Base-by-base conservation (phyloP, 2,888 invertebrate genomes). In the Beris chalybata region DNA sequence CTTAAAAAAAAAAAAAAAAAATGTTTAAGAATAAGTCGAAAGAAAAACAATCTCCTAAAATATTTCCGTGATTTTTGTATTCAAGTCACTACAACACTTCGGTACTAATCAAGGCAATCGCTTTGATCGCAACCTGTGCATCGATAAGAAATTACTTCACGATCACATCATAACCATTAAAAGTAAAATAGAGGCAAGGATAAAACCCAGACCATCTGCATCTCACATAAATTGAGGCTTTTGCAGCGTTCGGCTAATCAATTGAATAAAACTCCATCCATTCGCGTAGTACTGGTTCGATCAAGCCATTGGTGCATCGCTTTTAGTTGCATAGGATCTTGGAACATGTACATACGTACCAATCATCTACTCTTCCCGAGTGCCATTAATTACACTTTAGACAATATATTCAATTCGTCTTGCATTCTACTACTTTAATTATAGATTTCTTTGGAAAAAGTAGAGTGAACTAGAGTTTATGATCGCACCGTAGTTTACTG, bases 341-440 rank as follows among this genome's bases (percentile, higher is more conserved):
- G 58, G 43, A 52, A 9, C 50, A 31, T 38, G 38, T 7, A 58
- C 57, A 45, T 54, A 58, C 57, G 52, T 54, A 59, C 66, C 59
- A 66, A 66, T 66, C 66, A 66, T 58, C 59, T 31, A 32, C 54
- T 59, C 44, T 66, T 58, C 43, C 45, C 58, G 66, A 59, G 59
- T 59, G 44, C 58, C 66, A 66, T 66, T 66, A 66, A 66, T 66
- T 66, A 66, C 45, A 66, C 52, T 45, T 54, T 66, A 66, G 66
- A 66, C 66, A 66, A 66, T 66, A 65, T 65, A 66, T 66, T 66
- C 58, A 66, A 66, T 66, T 66, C 66, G 66, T 66, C 66, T 66
- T 66, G 66, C 58, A 66, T 66, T 66, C 66, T 58, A 66, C 52
- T 58, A 66, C 66, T 66, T 66, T 66, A 66, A 66, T 66, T 66